Percentiles rank a stretch among this genome's conserved stretches.
Conservation (phyloP, 2,113 vertebrate genomes). For the Coptodon bakossiorum region DNA sequence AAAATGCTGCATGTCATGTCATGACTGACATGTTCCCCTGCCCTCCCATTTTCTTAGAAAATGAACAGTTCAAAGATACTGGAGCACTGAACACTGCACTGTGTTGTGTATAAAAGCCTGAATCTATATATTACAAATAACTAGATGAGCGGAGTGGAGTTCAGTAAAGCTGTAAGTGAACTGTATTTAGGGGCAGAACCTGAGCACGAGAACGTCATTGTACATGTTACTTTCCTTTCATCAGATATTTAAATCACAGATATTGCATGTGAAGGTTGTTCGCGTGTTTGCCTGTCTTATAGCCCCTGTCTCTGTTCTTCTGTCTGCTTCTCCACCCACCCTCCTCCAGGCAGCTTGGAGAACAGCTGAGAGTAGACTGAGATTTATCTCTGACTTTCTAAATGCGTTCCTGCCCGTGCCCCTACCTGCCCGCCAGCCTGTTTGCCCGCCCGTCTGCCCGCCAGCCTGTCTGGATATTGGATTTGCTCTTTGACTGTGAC, state of each 20-base stretch:
- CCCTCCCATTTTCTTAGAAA: background rate
- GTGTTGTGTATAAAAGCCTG: background rate
- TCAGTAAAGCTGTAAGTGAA: background rate
- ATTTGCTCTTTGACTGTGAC: constrained; percentile 71
- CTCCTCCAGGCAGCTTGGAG: constrained; percentile 10
- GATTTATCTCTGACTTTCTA: constrained; percentile 58
- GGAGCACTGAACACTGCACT: background rate
- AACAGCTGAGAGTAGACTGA: constrained; percentile 39
- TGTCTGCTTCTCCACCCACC: background rate
- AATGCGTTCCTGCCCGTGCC: constrained; percentile 34
- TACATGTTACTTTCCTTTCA: background rate
- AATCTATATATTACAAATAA: background rate
- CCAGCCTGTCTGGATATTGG: constrained; percentile 63
- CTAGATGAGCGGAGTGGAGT: background rate
- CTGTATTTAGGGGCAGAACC: background rate
- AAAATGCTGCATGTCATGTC: background rate
- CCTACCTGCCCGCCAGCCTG: constrained; percentile 37
- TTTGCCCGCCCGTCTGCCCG: constrained; percentile 28
- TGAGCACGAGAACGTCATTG: background rate
- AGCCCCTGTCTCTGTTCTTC: background rate
- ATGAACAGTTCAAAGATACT: background rate
- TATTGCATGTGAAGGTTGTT: background rate
- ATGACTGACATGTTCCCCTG: background rate
- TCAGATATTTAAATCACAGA: background rate
- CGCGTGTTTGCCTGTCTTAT: background rate